Evolutionary conservation across 2,797 vertebrate species (phyloP).

Genomic region (Premnoplex brunnescens): DNA sequence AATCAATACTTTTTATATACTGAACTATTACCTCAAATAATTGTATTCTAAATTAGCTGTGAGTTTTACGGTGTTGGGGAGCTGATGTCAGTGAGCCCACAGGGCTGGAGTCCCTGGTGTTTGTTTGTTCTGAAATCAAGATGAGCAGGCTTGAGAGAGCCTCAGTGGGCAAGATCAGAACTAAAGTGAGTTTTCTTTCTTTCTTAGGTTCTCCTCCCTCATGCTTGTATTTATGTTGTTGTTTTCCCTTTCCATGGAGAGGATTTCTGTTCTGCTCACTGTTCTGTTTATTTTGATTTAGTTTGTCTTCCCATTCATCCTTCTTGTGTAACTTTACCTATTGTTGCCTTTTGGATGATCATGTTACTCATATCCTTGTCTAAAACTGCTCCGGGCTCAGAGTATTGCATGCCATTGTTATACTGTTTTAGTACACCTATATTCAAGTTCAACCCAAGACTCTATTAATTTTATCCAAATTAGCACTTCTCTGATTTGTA

Average conservation of each 20-base stretch:
- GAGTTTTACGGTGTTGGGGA: background rate
- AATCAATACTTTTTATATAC: background rate
- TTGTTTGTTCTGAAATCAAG: background rate
- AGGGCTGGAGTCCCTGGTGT: background rate
- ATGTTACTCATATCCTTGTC: background rate
- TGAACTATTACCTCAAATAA: background rate
- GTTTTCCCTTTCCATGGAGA: background rate
- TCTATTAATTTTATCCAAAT: background rate
- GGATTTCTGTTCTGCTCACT: background rate
- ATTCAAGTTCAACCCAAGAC: background rate
- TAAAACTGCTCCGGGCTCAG: background rate
- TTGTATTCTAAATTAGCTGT: background rate
- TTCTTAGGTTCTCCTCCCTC: background rate
- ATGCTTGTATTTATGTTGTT: background rate
- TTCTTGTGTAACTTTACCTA: background rate
- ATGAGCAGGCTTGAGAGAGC: background rate
- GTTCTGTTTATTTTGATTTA: background rate
- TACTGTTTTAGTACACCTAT: background rate
- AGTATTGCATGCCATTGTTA: background rate
- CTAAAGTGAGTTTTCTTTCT: background rate
- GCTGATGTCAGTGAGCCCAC: background rate
- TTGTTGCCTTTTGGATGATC: background rate
- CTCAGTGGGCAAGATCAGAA: background rate
- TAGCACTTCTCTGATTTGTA: background rate
- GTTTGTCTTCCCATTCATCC: background rate